Percentiles rank a stretch among this genome's conserved stretches.
Evolutionary conservation across 2,888 invertebrate genomes (phyloP).

Genomic region (Tridacna crocea): DNA sequence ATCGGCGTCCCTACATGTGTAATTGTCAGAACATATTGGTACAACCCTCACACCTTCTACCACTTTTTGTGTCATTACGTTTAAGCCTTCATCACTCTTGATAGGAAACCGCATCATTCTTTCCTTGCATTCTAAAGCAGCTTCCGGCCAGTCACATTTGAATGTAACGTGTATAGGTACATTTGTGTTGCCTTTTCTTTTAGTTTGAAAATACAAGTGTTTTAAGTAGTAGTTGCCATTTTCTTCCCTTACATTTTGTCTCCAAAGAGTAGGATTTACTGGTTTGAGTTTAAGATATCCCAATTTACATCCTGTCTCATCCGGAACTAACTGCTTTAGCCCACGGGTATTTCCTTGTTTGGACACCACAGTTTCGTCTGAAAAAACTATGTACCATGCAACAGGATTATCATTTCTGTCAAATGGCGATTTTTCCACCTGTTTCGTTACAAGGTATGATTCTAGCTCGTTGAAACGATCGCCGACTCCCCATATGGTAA

Average conservation of each 20-base stretch:
- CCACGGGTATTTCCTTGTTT: not conserved
- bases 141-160: constrained; percentile 24
- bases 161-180: not conserved
- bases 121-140: not conserved
- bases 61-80: not conserved
- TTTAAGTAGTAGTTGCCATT: not conserved
- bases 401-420: not conserved
- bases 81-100: not conserved
- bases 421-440: not conserved
- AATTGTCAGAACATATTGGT: not conserved
- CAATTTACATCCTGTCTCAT: not conserved
- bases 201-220: not conserved
- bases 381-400: constrained; percentile 4
- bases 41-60: constrained; percentile 25
- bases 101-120: not conserved
- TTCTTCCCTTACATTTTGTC: not conserved
- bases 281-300: constrained; percentile 21
- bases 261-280: constrained; percentile 2
- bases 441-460: not conserved
- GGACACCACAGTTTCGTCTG: not conserved
- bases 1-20: not conserved
- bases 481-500: not conserved
- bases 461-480: constrained; percentile 1
- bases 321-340: constrained; percentile 4
- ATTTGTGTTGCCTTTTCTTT: not conserved